Conservation (phyloP, 2,113 vertebrate species). For the Sinocyclocheilus grahami region DNA sequence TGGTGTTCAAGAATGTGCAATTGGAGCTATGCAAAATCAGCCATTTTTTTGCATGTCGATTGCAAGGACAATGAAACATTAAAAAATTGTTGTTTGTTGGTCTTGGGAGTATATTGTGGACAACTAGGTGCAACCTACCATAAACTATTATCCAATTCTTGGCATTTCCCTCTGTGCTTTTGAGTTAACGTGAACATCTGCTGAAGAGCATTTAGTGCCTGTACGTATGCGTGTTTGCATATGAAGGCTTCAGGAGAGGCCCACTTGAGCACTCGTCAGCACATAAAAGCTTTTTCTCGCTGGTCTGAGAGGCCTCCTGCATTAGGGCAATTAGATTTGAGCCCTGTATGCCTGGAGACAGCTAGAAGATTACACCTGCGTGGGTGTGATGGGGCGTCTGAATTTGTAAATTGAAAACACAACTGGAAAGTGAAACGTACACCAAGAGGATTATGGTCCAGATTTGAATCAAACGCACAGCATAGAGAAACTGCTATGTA, state of each 20-base stretch:
- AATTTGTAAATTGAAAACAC: conserved; percentile 46
- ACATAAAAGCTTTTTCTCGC: conserved; percentile 61
- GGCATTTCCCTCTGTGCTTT: neutral
- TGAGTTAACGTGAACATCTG: neutral
- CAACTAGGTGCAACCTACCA: neutral
- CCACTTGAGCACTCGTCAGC: conserved; percentile 63
- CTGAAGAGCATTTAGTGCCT: conserved; percentile 47
- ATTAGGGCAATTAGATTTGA: conserved; percentile 63
- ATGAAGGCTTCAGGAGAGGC: conserved; percentile 54
- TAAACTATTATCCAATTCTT: conserved; percentile 3
- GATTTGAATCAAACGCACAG: no score
- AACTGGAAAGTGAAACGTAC: neutral
- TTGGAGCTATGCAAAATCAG: neutral
- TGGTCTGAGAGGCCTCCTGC: conserved; percentile 57
- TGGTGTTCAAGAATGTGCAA: neutral
- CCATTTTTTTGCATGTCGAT: neutral
- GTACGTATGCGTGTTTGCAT: conserved; percentile 55
- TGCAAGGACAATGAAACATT: neutral
- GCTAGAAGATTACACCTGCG: conserved; percentile 46
- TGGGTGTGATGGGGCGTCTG: conserved; percentile 20
- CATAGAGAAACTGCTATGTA: neutral
- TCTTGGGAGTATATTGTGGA: neutral
- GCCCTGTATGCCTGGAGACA: conserved; percentile 56
- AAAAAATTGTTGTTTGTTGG: no score
- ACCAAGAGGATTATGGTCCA: no score